Evolutionary conservation across 2,888 invertebrate genomes (phyloP).

Genomic region (Coleophora deauratella): DNA sequence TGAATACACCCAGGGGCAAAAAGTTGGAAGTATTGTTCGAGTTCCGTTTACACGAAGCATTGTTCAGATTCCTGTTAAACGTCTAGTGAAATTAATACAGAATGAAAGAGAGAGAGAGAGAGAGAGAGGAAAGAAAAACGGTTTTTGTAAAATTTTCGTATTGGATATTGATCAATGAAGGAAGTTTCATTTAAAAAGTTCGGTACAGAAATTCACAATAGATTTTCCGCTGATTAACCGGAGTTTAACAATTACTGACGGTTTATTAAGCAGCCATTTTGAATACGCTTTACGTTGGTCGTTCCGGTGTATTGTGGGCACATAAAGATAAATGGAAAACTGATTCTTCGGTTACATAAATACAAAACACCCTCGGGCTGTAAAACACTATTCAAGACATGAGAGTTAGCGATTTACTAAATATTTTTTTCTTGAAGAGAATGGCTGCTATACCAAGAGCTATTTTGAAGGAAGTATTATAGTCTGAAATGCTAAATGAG

Average conservation of each 20-base stretch:
- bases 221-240: too few relatives aligned
- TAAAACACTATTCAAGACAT: conserved; percentile 16
- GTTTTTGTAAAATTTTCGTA: not conserved
- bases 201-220: not conserved
- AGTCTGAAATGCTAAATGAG: too few relatives aligned
- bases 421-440: too few relatives aligned
- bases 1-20: too few relatives aligned
- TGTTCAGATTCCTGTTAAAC: not conserved
- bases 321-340: conserved; percentile 34
- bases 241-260: too few relatives aligned
- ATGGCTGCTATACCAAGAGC: too few relatives aligned
- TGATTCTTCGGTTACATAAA: conserved; percentile 33
- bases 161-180: not conserved
- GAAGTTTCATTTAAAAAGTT: not conserved
- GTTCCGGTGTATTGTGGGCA: conserved; percentile 6
- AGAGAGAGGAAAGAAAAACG: too few relatives aligned
- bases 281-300: not conserved
- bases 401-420: conserved; percentile 9
- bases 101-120: too few relatives aligned
- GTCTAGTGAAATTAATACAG: too few relatives aligned
- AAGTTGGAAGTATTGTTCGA: not conserved
- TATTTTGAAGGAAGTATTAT: too few relatives aligned
- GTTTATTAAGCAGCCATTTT: not conserved
- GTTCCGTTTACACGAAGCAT: not conserved
- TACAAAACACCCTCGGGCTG: conserved; percentile 35